Evolutionary conservation across 2,888 invertebrate genomes (phyloP), one percentile per base, ranked within the genome.

Genomic region (Eilema sororculum): DNA sequence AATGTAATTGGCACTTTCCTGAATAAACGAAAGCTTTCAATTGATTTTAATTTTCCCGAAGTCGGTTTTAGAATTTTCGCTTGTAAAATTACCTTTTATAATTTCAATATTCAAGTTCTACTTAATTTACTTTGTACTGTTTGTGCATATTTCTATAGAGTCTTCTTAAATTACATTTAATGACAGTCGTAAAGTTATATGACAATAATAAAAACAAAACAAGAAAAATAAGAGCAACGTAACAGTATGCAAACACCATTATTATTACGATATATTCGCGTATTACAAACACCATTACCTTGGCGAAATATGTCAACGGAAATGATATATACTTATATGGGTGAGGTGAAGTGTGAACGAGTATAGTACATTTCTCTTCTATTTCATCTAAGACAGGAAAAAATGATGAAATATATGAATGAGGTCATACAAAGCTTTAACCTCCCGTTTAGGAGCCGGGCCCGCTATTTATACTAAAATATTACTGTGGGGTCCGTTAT

Each of bases 381-480:
- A 70, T 69, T 66, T 69, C 62, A 62, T 62, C 24, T 65, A 58
- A 22, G 22, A 37, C 25, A 25, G 41, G 41, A 67, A 41, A 63
- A 67, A 69, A 73, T 64, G 65, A 70, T 62, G 69, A 80, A 75
- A 69, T 73, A 68, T 62, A 69, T 68, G 72, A 72, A 76, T 66
- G 71, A 57, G 68, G 68, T 65, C 52, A 52, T 63, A 57, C 59
- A 61, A 64, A 70, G 65, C 33, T 60, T 62, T 71, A 79, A 81
- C 70, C 73, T 70, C 62, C 41, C 58, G 69, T 69, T 72, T 65
- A 72, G 69, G 46, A 71, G 61, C 61, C 59, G 67, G 68, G 66
- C 57, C 61, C 66, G 52, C 63, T 73, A 74, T 74, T 72, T 75
- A 73, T 70, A 79, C 72, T 69, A 59, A 73, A 74, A 77, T 73